A percentile compares a stretch with the other conserved stretches of the same genome.
These are phyloP conservation scores for Drosophila atripex DNA, from an alignment of 2,888 invertebrate species.

Conservation along the genomic window DNA sequence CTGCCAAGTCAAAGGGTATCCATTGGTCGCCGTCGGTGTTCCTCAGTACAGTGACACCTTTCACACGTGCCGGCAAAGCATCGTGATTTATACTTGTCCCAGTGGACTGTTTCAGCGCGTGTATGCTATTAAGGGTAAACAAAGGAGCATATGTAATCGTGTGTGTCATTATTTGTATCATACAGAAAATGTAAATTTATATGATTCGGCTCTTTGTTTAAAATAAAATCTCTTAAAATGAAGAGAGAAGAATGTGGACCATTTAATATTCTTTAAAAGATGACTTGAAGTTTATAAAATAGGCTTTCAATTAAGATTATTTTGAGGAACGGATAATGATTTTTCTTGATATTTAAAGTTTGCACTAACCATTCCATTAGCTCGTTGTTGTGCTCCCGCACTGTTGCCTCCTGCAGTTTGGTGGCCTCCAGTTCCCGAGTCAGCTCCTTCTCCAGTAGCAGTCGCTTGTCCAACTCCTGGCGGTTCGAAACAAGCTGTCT, in stretches of 20 bases:
- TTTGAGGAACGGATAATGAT: too few species aligned
- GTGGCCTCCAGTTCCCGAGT: conserved; percentile 26
- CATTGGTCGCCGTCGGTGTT: conserved; percentile 24
- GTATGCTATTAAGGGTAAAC: conserved; percentile 49
- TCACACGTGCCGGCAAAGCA: conserved; percentile 52
- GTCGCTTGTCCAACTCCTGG: conserved; percentile 32
- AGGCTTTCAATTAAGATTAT: too few species aligned
- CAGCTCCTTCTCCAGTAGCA: conserved; percentile 16
- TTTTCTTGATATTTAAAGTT: not conserved
- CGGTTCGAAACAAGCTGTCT: not conserved
- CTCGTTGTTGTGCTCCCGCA: conserved; percentile 28
- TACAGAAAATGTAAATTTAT: not conserved
- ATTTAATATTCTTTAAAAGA: too few species aligned
- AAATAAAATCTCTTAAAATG: not conserved
- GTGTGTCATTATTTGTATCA: not conserved
- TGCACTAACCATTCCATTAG: conserved; percentile 43
- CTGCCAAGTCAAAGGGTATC: conserved; percentile 44
- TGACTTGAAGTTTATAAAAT: too few species aligned
- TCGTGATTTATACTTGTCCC: conserved; percentile 53
- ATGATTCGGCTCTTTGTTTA: not conserved
- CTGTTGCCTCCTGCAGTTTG: conserved; percentile 9
- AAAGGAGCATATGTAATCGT: not conserved
- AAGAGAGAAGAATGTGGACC: too few species aligned
- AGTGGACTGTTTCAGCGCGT: conserved; percentile 49
- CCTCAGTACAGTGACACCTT: conserved; percentile 44